Evolutionary conservation across 2,113 vertebrate genomes (phyloP).

Genomic region (Microcebus griseorufus): DNA sequence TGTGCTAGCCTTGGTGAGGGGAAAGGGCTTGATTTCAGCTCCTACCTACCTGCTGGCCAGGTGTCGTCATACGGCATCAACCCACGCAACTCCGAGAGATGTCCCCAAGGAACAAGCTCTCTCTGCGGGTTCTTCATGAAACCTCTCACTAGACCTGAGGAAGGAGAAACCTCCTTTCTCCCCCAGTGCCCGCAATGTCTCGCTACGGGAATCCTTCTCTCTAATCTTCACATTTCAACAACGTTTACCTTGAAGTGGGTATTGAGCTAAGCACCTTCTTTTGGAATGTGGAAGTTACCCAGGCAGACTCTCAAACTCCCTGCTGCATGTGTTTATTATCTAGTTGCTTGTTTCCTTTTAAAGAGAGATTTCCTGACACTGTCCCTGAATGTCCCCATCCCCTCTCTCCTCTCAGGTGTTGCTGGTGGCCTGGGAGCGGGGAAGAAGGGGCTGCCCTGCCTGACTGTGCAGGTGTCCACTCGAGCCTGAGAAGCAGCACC

Average conservation of each 20-base stretch:
- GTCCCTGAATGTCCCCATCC: background rate
- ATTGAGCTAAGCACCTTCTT: background rate
- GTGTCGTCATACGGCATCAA: background rate
- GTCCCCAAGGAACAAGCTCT: background rate
- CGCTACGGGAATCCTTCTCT: background rate
- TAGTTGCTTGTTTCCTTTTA: background rate
- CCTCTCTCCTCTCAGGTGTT: background rate
- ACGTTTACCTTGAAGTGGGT: background rate
- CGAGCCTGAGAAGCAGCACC: background rate
- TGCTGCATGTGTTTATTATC: background rate
- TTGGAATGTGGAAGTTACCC: background rate
- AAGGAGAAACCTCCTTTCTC: too few relatives aligned
- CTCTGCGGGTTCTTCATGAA: background rate
- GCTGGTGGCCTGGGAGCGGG: background rate
- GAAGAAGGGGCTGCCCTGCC: background rate
- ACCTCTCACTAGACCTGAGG: background rate
- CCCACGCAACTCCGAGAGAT: background rate
- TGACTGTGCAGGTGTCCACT: background rate
- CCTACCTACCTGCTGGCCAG: background rate
- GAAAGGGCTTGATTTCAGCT: background rate
- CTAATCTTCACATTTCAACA: background rate
- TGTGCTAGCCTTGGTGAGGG: background rate
- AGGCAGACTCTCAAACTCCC: background rate
- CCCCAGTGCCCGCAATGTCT: accelerated
- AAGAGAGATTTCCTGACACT: background rate